Base-by-base conservation (phyloP, 2,888 invertebrate genomes). In the Rhagonycha fulva region DNA sequence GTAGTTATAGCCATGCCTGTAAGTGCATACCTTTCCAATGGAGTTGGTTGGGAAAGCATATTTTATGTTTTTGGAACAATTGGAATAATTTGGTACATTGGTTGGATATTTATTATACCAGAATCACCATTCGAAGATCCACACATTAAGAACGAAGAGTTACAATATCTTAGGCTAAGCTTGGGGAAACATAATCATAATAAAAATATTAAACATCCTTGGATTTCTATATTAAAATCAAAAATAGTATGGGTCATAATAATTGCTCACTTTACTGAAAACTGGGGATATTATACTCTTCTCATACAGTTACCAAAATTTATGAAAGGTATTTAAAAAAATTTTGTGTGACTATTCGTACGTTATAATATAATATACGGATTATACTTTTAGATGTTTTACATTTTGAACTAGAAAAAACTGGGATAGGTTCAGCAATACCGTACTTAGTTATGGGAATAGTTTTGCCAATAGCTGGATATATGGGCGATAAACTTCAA, bases 381-480 rank as follows among this genome's bases (percentile, higher is more conserved):
- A 24, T 12, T 12, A 23, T 67, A 14, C 11, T 74, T 70, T n/a
- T 89, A 95, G 95, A 95, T 82, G 93, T 93, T 0, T 89, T 94
- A 79, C 89, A 92, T 80, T 95, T 93, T 86, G 90, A 94, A 83
- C 89, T 95, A 69, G 91, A 93, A 9, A 92, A 95, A 85, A 94
- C 96, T 9, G 97, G 97, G 3, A 93, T 94, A 84, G 86, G 96
- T 71, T 94, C 97, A 0, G 96, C 96, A 0, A 89, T 97, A 62
- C 98, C 98, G 0, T 98, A 98, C 86, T 87, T 97, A 19, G 93
- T 94, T 0, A 97, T 98, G 96, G 94, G 95, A 0, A 89, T 95
- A 30, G 91, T 94, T 23, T 89, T 97, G 9, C 95, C 94, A 83
- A 88, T 93, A 79, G 93, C 96, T 0, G 98, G 98, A 0, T 94